Evolutionary conservation across 2,113 vertebrate genomes (phyloP).

Genomic region (Cavia porcellus): DNA sequence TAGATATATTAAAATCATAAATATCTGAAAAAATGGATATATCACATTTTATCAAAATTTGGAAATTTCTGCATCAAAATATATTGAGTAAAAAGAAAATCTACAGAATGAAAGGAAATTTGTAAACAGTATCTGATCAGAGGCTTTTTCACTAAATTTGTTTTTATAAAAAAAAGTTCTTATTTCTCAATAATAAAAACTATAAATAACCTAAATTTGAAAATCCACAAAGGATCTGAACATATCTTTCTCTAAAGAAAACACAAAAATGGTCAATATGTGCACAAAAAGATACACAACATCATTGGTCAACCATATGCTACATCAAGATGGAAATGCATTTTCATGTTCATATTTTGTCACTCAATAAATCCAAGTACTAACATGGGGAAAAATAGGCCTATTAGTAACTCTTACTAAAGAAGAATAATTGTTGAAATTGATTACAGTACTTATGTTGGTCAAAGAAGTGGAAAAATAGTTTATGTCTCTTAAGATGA

Average conservation of each 20-base stretch:
- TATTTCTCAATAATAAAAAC: neutral
- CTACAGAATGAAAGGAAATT: neutral
- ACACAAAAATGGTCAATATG: neutral
- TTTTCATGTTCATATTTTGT: neutral
- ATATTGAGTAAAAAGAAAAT: neutral
- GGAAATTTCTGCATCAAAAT: neutral
- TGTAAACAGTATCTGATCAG: neutral
- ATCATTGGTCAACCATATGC: neutral
- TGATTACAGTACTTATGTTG: neutral
- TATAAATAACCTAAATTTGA: neutral
- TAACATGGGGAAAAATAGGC: neutral
- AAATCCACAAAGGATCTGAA: neutral
- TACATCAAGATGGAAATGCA: neutral
- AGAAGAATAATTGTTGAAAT: neutral
- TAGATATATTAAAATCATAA: neutral
- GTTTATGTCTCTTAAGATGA: neutral
- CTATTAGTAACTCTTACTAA: neutral
- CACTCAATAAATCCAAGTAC: neutral
- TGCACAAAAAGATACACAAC: neutral
- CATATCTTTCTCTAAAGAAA: neutral
- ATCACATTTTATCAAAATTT: neutral
- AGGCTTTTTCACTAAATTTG: too few relatives aligned
- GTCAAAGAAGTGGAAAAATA: neutral
- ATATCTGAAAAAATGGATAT: neutral
- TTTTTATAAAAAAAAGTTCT: neutral